Conservation (phyloP, 2,888 invertebrate species). For the Aphodius granarius region DNA sequence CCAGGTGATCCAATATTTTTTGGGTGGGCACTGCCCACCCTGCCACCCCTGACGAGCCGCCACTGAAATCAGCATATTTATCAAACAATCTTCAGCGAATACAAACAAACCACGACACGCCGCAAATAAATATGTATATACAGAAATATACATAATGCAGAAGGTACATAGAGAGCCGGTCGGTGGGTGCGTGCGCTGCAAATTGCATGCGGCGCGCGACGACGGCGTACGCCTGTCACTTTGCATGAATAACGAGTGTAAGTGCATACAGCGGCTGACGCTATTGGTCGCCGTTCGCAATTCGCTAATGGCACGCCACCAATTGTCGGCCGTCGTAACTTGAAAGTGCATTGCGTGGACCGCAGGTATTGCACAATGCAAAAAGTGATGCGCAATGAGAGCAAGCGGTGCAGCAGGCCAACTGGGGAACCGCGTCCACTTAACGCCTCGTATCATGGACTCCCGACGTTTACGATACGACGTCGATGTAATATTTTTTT, state of each 20-base stretch:
- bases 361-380: conserved; percentile 22
- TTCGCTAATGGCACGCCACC: conserved; percentile 30
- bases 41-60: neutral
- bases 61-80: neutral
- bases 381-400: conserved; percentile 22
- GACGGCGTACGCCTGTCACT: conserved; percentile 19
- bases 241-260: conserved; percentile 30
- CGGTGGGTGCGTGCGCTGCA: neutral
- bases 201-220: neutral
- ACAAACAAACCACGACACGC: neutral
- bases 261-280: conserved; percentile 31
- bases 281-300: conserved; percentile 31
- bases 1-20: no score
- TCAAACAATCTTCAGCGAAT: neutral
- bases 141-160: neutral
- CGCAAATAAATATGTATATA: neutral
- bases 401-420: neutral
- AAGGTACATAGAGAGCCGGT: neutral
- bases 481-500: no score
- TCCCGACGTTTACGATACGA: neutral
- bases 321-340: conserved; percentile 32
- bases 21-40: no score
- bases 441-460: neutral
- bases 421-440: neutral
- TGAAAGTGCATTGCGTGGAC: conserved; percentile 13